Evolutionary conservation across 2,888 invertebrate genomes (phyloP).

Genomic region (Plebejus argus): DNA sequence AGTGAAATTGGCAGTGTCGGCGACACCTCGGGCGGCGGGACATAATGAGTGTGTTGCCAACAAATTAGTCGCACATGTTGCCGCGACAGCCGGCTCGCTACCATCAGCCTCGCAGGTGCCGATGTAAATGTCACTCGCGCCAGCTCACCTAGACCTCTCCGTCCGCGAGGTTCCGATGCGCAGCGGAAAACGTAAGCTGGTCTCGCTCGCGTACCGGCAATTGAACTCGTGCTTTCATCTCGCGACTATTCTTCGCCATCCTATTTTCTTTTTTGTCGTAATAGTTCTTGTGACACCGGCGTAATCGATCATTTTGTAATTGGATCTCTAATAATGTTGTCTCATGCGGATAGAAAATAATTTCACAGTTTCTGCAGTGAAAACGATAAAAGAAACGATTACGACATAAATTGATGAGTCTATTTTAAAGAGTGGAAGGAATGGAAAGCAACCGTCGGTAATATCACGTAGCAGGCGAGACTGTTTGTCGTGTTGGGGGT

Average conservation of each 20-base stretch:
- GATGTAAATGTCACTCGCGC: conserved; percentile 63
- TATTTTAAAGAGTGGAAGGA: background rate
- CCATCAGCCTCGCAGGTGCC: conserved; percentile 65
- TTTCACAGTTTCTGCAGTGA: conserved; percentile 12
- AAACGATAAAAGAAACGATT: background rate
- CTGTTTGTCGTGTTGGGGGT: conserved; percentile 2
- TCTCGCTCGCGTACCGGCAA: background rate
- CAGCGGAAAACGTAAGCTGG: background rate
- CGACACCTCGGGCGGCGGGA: conserved; percentile 72
- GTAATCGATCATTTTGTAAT: conserved; percentile 24
- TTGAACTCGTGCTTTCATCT: conserved; percentile 34
- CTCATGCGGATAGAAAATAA: conserved; percentile 28
- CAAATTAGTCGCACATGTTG: conserved; percentile 79
- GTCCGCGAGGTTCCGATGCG: conserved; percentile 9
- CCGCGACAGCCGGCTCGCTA: conserved; percentile 66
- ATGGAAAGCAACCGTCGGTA: background rate
- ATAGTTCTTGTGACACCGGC: conserved; percentile 47
- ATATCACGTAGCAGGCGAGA: background rate
- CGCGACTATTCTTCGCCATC: conserved; percentile 15
- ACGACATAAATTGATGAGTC: background rate
- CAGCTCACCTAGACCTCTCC: conserved; percentile 41
- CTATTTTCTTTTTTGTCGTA: conserved; percentile 12
- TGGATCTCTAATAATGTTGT: conserved; percentile 19
- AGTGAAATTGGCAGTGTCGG: conserved; percentile 65
- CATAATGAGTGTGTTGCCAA: conserved; percentile 69